Conservation (phyloP, 2,888 invertebrate genomes). For the Agriopis marginaria region DNA sequence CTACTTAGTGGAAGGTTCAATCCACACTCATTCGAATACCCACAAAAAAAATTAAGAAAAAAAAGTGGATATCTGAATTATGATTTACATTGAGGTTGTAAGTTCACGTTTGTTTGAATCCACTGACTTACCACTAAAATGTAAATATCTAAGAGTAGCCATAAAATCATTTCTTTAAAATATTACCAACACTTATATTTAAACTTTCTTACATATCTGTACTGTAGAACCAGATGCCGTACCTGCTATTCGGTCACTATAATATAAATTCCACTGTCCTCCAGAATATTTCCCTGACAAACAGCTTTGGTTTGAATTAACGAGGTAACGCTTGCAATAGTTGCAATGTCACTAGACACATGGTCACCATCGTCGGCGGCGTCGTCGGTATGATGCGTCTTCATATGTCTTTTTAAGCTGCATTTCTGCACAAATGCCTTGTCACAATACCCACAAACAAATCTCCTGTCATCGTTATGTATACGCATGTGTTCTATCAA, state of each 20-base stretch:
- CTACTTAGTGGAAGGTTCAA: too few species aligned
- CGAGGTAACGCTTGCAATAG: background rate
- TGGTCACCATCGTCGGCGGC: constrained; percentile 6
- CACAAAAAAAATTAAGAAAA: too few species aligned
- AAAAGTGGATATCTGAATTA: too few species aligned
- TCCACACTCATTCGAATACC: too few species aligned
- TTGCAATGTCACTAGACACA: background rate
- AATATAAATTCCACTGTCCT: background rate
- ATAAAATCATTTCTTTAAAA: too few species aligned
- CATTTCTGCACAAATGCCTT: constrained; percentile 76
- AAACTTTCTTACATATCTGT: too few species aligned
- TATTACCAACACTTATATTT: too few species aligned
- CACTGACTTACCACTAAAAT: too few species aligned
- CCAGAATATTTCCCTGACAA: background rate
- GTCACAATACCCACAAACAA: constrained; percentile 75
- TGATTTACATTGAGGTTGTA: too few species aligned
- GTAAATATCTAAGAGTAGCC: too few species aligned
- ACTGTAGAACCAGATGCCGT: background rate
- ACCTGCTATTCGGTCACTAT: background rate
- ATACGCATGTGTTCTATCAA: constrained; percentile 74
- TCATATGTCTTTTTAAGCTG: constrained; percentile 73
- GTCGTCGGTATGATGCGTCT: constrained; percentile 67
- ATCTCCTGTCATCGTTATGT: constrained; percentile 76
- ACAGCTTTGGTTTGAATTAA: background rate
- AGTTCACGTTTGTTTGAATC: too few species aligned